Evolutionary conservation across 2,113 vertebrate genomes (phyloP).

Genomic region (Psammodynastes pulverulentus): DNA sequence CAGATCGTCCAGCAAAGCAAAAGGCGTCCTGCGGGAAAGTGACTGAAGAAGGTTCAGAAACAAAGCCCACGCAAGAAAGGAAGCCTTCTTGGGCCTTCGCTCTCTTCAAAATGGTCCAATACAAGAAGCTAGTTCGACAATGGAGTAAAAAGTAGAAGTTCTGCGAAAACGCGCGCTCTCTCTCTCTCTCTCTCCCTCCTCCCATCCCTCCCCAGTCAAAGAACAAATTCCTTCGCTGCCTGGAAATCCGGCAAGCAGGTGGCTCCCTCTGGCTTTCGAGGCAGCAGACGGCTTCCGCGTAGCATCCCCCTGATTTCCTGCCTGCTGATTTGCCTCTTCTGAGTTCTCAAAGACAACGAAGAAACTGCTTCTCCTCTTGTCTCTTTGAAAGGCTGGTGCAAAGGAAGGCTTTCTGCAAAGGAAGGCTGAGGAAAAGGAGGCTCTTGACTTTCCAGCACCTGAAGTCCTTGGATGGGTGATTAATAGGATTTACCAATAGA

Average conservation of each 20-base stretch:
- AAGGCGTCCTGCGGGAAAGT: not conserved
- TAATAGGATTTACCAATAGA: not conserved
- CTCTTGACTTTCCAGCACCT: not conserved
- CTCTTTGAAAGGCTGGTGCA: not conserved
- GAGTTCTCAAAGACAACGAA: not conserved
- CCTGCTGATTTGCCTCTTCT: not conserved
- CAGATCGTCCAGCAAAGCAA: not conserved
- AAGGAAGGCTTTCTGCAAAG: not conserved
- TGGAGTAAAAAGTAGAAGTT: not conserved
- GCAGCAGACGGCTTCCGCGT: not conserved
- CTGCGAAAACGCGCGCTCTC: not conserved
- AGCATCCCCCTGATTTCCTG: not conserved
- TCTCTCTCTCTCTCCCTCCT: not conserved
- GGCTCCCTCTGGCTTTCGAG: conserved; percentile 1
- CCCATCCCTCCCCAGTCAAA: not conserved
- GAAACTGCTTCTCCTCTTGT: not conserved
- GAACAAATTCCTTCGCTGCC: not conserved
- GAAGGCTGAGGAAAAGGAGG: not conserved
- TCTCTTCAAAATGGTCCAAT: not conserved
- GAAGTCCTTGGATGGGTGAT: not conserved
- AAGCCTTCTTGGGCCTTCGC: not conserved
- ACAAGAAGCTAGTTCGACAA: not conserved
- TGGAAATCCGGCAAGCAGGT: not conserved
- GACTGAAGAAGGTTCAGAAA: no score
- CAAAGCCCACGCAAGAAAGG: not conserved